Conservation (phyloP, 2,888 invertebrate genomes). For the Eilema sororculum region DNA sequence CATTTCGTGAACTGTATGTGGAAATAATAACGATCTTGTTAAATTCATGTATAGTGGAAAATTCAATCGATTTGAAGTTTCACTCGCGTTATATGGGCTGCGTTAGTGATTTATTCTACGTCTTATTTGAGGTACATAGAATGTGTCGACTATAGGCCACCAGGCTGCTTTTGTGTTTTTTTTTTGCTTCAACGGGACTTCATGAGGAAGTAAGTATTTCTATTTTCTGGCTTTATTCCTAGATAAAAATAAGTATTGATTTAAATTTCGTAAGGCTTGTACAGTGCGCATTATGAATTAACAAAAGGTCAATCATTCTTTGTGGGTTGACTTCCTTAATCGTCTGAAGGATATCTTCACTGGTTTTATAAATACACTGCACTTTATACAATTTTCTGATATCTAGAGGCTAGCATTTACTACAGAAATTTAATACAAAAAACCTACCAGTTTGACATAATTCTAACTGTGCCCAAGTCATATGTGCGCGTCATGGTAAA, state of each 20-base stretch:
- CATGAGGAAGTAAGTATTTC: constrained; percentile 55
- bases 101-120: constrained; percentile 75
- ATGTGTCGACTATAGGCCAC: constrained; percentile 69
- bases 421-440: not conserved
- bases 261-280: constrained; percentile 26
- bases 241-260: constrained; percentile 46
- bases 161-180: constrained; percentile 59
- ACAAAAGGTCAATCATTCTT: constrained; percentile 64
- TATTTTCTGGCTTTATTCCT: constrained; percentile 15
- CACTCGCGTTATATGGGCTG: constrained; percentile 69
- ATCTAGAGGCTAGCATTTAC: not conserved
- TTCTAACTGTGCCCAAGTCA: not conserved
- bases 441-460: not conserved
- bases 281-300: constrained; percentile 33
- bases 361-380: not conserved
- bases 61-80: constrained; percentile 77
- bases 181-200: constrained; percentile 37
- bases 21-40: constrained; percentile 57
- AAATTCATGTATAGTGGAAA: constrained; percentile 63
- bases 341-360: constrained; percentile 11
- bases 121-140: constrained; percentile 68
- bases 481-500: constrained; percentile 19
- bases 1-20: constrained; percentile 71
- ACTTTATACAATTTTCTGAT: not conserved
- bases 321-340: constrained; percentile 48